phyloP scores from a whole-genome alignment of 1,140 invertebrate genomes.

The Caerostris darwini region DNA sequence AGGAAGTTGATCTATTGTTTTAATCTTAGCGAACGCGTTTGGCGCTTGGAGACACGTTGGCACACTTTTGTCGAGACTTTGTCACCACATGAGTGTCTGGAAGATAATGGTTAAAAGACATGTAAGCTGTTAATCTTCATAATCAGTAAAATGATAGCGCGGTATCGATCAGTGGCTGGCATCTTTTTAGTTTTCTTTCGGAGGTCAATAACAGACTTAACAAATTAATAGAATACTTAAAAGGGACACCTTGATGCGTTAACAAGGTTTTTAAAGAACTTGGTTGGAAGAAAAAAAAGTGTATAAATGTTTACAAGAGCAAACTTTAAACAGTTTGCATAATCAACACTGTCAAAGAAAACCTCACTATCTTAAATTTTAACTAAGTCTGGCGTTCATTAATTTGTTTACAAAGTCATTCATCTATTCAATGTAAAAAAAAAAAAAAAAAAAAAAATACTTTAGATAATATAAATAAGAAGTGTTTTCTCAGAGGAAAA shows the following conservation, averaged over 20 bases:
- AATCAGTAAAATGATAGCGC: conserved; percentile 58
- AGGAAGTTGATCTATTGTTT: conserved; percentile 78
- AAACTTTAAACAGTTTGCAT: not conserved
- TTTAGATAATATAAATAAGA: too few species aligned
- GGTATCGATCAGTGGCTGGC: conserved; percentile 58
- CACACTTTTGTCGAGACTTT: conserved; percentile 73
- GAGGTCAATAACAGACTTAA: conserved; percentile 56
- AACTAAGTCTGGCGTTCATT: not conserved
- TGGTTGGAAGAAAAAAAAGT: not conserved
- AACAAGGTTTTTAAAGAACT: not conserved
- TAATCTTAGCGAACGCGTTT: conserved; percentile 71
- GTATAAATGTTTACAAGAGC: not conserved
- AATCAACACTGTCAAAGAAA: not conserved
- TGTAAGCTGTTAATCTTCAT: conserved; percentile 75
- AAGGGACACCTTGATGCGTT: conserved; percentile 4
- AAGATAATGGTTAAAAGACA: conserved; percentile 75
- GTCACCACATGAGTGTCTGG: conserved; percentile 17
- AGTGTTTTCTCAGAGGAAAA: too few species aligned
- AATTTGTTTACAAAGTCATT: not conserved
- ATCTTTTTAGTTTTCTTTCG: conserved; percentile 57
- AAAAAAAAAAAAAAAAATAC: not conserved
- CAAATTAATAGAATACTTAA: conserved; percentile 57
- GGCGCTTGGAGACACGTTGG: conserved; percentile 64
- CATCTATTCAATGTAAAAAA: not conserved
- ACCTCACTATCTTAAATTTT: not conserved